Conservation (phyloP, 2,113 vertebrate species). For the Chrysochloris asiatica region DNA sequence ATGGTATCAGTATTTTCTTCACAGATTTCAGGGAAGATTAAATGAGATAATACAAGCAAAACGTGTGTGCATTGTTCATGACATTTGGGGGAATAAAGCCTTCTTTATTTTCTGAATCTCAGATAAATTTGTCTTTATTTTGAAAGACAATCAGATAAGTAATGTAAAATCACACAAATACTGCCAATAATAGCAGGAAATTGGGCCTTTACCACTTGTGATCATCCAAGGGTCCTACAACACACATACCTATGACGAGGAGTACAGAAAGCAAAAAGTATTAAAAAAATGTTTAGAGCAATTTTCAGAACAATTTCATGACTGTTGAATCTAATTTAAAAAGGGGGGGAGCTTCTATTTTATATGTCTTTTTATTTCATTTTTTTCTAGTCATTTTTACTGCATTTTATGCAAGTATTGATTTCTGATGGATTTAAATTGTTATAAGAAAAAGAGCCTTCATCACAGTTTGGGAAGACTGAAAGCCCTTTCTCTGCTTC, state of each 20-base stretch:
- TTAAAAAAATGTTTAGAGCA: background rate
- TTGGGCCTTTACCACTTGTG: background rate
- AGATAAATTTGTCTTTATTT: background rate
- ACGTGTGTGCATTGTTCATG: background rate
- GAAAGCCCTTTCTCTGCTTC: background rate
- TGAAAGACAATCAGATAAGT: background rate
- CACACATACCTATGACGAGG: background rate
- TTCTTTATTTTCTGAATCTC: background rate
- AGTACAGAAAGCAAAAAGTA: background rate
- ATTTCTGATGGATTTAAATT: conserved; percentile 11
- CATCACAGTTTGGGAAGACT: background rate
- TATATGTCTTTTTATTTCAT: background rate
- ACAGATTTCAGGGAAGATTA: background rate
- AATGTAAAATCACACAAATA: background rate
- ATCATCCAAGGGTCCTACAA: background rate
- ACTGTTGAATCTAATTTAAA: background rate
- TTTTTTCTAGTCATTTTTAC: conserved; percentile 27
- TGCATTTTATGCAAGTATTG: conserved; percentile 1
- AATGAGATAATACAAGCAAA: background rate
- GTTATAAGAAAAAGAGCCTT: background rate
- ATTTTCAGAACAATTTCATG: background rate
- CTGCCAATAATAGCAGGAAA: background rate
- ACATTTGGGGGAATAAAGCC: background rate
- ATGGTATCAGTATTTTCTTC: background rate
- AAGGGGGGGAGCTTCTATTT: background rate